Evolutionary conservation across 2,797 vertebrate genomes (phyloP).

Genomic region (Benthosema pterotum): DNA sequence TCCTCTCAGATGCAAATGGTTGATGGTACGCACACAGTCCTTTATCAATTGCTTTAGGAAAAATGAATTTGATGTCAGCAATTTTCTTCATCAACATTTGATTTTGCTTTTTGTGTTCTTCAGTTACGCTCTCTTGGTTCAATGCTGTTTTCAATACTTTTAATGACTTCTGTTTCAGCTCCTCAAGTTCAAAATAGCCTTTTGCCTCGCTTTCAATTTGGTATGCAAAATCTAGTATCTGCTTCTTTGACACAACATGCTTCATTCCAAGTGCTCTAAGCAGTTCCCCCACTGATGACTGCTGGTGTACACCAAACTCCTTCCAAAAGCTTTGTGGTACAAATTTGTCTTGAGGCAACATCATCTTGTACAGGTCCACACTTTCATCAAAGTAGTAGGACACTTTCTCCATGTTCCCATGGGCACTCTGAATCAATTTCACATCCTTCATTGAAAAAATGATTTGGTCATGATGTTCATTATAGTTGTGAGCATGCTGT

Average conservation of each 20-base stretch:
- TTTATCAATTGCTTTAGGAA: constrained; percentile 55
- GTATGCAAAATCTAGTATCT: constrained; percentile 66
- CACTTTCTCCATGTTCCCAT: constrained; percentile 57
- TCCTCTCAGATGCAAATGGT: constrained; percentile 49
- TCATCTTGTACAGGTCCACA: constrained; percentile 54
- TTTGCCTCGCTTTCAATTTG: constrained; percentile 69
- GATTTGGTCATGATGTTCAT: not conserved
- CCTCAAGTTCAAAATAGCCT: not conserved
- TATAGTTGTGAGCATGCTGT: rapidly evolving
- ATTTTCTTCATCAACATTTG: constrained; percentile 57
- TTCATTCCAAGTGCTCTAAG: constrained; percentile 73
- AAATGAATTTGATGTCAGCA: constrained; percentile 73
- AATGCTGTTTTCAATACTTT: constrained; percentile 45
- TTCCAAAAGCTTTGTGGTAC: constrained; percentile 67
- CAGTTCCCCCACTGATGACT: rapidly evolving
- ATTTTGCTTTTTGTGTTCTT: not conserved
- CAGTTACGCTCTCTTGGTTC: rapidly evolving
- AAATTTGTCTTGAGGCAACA: constrained; percentile 74
- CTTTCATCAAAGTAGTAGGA: constrained; percentile 74
- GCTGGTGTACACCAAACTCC: constrained; percentile 3
- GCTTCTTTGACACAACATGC: constrained; percentile 59
- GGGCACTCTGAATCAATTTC: constrained; percentile 60
- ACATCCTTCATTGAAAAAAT: constrained; percentile 50
- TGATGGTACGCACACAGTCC: constrained; percentile 64
- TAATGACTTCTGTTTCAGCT: constrained; percentile 58